These are phyloP conservation scores for Brachyistius frenatus DNA, from an alignment of 2,113 vertebrate genomes.

Conservation along the genomic window DNA sequence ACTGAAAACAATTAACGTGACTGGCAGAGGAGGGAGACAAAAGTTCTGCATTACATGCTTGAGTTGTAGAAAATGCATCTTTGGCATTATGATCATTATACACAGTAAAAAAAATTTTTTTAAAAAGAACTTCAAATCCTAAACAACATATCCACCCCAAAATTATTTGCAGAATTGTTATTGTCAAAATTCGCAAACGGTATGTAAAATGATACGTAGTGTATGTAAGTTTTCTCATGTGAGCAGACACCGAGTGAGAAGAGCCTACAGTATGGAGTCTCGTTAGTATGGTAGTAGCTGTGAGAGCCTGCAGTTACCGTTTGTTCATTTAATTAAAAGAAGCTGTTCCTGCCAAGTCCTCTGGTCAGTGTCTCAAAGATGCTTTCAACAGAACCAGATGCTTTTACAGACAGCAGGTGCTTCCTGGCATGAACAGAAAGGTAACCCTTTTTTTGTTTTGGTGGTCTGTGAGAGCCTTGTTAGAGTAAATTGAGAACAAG, in stretches of 20 bases:
- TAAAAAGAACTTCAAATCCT: background rate
- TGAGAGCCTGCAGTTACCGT: slow-evolving; percentile 21
- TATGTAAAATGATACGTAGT: background rate
- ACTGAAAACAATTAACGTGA: too few relatives aligned
- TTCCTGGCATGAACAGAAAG: slow-evolving; percentile 50
- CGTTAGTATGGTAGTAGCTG: slow-evolving; percentile 32
- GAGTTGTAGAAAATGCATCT: background rate
- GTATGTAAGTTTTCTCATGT: too few relatives aligned
- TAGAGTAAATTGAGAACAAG: slow-evolving; percentile 58
- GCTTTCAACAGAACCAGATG: slow-evolving; percentile 42
- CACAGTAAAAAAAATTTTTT: too few relatives aligned
- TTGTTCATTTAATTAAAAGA: slow-evolving; percentile 43
- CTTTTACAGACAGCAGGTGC: slow-evolving; percentile 56
- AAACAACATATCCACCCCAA: background rate
- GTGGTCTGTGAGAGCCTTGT: slow-evolving; percentile 55
- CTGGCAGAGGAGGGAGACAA: too few relatives aligned
- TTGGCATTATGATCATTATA: background rate
- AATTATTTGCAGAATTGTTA: background rate
- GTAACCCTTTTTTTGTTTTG: slow-evolving; percentile 38
- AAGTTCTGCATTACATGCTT: too few relatives aligned
- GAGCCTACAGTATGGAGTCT: slow-evolving; percentile 1
- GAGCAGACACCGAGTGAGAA: background rate
- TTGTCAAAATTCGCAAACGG: background rate
- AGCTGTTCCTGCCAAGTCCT: slow-evolving; percentile 36
- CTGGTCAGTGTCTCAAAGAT: slow-evolving; percentile 32